Evolutionary conservation across 2,888 invertebrate species (phyloP).

Genomic region (Macrophya annulata): DNA sequence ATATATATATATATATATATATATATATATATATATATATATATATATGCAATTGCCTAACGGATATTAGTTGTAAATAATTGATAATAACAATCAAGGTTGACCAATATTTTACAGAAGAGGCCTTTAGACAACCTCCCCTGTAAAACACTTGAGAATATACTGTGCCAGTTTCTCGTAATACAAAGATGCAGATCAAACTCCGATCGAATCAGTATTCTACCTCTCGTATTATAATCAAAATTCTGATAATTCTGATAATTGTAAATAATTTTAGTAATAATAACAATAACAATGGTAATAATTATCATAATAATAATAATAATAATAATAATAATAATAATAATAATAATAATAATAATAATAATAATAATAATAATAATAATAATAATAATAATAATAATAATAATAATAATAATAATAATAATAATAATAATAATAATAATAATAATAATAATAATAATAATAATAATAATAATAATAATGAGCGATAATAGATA

Average conservation of each 20-base stretch:
- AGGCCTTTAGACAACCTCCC: neutral
- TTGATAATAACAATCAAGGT: slow-evolving; percentile 18
- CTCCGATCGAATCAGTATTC: slow-evolving; percentile 10
- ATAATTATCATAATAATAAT: neutral
- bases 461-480: neutral
- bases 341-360: slow-evolving; percentile 33
- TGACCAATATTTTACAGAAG: slow-evolving; percentile 32
- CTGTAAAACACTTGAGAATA: neutral
- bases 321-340: slow-evolving; percentile 1
- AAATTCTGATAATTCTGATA: slow-evolving; percentile 6
- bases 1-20: neutral
- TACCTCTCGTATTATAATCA: slow-evolving; percentile 29
- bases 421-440: slow-evolving; percentile 5
- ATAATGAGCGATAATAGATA: slow-evolving; percentile 1
- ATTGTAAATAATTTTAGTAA: slow-evolving; percentile 26
- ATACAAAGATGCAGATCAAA: neutral
- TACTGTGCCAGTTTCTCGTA: neutral
- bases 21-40: neutral
- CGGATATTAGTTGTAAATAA: slow-evolving; percentile 6
- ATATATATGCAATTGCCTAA: slow-evolving; percentile 36
- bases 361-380: slow-evolving; percentile 25
- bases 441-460: slow-evolving; percentile 1
- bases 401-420: slow-evolving; percentile 8
- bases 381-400: neutral
- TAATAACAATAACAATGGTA: slow-evolving; percentile 10